Evolutionary conservation across 2,797 vertebrate species (phyloP).

Genomic region (Rhinogobio ventralis): DNA sequence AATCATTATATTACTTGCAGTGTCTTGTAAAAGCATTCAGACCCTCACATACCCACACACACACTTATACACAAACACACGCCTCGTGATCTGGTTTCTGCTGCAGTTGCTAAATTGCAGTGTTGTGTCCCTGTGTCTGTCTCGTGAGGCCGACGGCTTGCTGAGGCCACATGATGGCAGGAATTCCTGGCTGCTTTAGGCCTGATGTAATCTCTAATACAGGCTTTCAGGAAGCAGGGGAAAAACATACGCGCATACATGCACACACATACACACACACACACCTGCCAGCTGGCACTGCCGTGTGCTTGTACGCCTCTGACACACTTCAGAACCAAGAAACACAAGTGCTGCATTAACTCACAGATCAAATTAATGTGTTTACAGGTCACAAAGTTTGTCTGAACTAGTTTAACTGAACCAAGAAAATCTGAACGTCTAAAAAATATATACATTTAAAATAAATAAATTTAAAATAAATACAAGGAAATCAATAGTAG

Average conservation of each 20-base stretch:
- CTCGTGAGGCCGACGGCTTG: slow-evolving; percentile 62
- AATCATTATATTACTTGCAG: slow-evolving; percentile 38
- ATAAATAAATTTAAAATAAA: neutral
- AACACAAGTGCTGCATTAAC: slow-evolving; percentile 26
- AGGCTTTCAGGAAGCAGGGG: slow-evolving; percentile 71
- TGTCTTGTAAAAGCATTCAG: neutral
- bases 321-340: slow-evolving; percentile 50
- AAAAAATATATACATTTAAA: neutral
- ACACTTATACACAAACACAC: slow-evolving; percentile 44
- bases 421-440: neutral
- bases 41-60: slow-evolving; percentile 14
- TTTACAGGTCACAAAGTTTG: slow-evolving; percentile 20
- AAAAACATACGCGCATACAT: slow-evolving; percentile 46
- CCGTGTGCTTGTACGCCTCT: slow-evolving; percentile 39
- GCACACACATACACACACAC: slow-evolving; percentile 12
- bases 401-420: neutral
- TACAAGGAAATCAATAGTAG: neutral
- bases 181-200: slow-evolving; percentile 75
- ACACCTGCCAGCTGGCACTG: slow-evolving; percentile 55
- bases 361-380: slow-evolving; percentile 28
- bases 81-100: slow-evolving; percentile 66
- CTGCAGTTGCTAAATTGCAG: slow-evolving; percentile 64
- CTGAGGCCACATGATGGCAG: slow-evolving; percentile 76
- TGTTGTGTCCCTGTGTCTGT: slow-evolving; percentile 63
- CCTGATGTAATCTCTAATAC: slow-evolving; percentile 80